These are phyloP conservation scores for Dicaeum eximium DNA, from an alignment of 2,113 vertebrate genomes.

Conservation along the genomic window DNA sequence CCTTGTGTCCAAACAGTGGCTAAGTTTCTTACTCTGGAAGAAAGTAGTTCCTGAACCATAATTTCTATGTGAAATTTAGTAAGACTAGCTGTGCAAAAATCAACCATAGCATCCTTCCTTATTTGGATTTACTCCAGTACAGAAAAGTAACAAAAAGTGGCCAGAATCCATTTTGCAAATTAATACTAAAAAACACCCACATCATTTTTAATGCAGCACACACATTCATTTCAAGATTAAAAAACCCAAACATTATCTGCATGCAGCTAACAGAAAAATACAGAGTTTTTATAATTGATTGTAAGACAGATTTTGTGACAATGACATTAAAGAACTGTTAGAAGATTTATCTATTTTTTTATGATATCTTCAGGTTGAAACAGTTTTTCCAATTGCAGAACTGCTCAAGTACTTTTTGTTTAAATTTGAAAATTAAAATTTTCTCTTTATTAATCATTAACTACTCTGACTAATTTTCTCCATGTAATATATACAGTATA, in stretches of 20 bases:
- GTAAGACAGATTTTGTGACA: not conserved
- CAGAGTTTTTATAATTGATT: not conserved
- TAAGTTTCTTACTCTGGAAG: not conserved
- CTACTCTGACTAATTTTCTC: not conserved
- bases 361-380: not conserved
- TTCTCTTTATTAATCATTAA: not conserved
- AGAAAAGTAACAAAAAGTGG: not conserved
- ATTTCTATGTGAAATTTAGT: not conserved
- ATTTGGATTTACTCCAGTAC: not conserved
- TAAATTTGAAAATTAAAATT: not conserved
- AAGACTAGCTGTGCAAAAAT: not conserved
- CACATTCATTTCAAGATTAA: not conserved
- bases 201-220: not conserved
- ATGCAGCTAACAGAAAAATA: not conserved
- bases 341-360: not conserved
- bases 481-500: not conserved
- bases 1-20: not conserved
- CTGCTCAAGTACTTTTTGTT: not conserved
- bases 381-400: not conserved
- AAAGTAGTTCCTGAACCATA: not conserved
- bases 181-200: rapidly evolving
- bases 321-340: not conserved
- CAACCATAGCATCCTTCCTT: not conserved
- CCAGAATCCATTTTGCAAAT: not conserved
- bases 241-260: not conserved